Conservation (phyloP, 1,140 invertebrate species). For the Rhizoglyphus robini region DNA sequence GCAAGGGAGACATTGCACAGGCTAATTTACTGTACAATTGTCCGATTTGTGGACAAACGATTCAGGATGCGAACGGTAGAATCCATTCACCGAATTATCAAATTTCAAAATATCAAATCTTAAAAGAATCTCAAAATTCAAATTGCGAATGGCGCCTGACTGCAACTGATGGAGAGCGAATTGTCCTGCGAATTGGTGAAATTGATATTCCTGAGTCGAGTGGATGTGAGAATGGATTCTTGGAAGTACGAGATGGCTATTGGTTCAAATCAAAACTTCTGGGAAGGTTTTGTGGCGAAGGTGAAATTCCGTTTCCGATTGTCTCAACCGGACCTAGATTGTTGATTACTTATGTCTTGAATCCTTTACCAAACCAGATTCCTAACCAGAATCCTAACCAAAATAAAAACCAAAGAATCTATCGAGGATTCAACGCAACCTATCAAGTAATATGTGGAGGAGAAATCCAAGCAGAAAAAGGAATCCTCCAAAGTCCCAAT, state of each 20-base stretch:
- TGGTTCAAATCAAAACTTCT: conserved; percentile 70
- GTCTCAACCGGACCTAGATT: conserved; percentile 64
- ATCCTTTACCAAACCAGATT: conserved; percentile 41
- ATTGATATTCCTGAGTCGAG: conserved; percentile 62
- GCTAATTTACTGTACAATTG: conserved; percentile 92
- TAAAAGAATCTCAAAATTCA: conserved; percentile 48
- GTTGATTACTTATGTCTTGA: conserved; percentile 63
- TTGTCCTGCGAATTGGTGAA: conserved; percentile 76
- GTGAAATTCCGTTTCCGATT: conserved; percentile 52
- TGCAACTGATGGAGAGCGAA: conserved; percentile 86
- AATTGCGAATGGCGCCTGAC: conserved; percentile 96
- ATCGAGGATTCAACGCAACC: conserved; percentile 59
- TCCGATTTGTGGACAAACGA: conserved; percentile 81
- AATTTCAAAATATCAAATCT: conserved; percentile 32
- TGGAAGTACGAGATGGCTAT: conserved; percentile 86
- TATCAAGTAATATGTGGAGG: conserved; percentile 87
- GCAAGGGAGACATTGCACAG: conserved; percentile 85
- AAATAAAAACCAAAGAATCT: too few relatives aligned
- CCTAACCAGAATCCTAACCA: too few relatives aligned
- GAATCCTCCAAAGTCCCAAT: conserved; percentile 77
- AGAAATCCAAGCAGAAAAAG: conserved; percentile 57
- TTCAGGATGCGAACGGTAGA: conserved; percentile 69
- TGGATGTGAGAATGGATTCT: conserved; percentile 64
- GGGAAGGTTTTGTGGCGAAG: conserved; percentile 62
- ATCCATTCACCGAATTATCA: conserved; percentile 58